Evolutionary conservation across 2,797 vertebrate species (phyloP).

Genomic region (Platyrinchus mystaceus): DNA sequence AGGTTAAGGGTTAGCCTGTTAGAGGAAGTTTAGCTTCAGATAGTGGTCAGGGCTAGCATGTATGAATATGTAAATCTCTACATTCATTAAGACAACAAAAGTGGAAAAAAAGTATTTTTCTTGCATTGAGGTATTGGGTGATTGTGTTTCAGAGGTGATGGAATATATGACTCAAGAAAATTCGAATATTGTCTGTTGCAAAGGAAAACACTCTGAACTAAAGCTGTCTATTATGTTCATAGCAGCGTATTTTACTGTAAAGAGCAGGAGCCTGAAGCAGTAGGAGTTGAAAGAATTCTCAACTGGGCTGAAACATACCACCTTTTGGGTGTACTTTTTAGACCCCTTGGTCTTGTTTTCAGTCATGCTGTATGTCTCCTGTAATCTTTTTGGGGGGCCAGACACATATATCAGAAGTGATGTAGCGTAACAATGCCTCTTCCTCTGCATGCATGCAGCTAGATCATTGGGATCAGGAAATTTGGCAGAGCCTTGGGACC

Average conservation of each 20-base stretch:
- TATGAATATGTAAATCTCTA: background rate
- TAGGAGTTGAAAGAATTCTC: background rate
- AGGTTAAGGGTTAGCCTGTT: background rate
- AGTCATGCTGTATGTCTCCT: background rate
- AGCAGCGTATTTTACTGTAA: background rate
- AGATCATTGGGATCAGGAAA: background rate
- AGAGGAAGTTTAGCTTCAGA: background rate
- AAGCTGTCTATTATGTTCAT: background rate
- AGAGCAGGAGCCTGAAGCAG: background rate
- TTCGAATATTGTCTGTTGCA: background rate
- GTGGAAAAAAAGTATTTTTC: background rate
- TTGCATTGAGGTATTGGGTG: background rate
- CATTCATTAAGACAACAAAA: background rate
- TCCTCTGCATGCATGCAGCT: background rate
- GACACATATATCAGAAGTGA: background rate
- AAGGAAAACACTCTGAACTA: background rate
- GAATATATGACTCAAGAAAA: background rate
- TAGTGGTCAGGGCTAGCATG: background rate
- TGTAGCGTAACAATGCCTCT: background rate
- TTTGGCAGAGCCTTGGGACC: fast-evolving
- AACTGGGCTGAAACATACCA: background rate
- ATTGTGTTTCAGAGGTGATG: background rate
- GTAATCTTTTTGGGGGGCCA: background rate
- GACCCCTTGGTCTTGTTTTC: background rate
- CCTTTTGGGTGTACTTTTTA: background rate